Base-by-base conservation (phyloP, 2,888 invertebrate genomes). In the Chymomyza caudatula region DNA sequence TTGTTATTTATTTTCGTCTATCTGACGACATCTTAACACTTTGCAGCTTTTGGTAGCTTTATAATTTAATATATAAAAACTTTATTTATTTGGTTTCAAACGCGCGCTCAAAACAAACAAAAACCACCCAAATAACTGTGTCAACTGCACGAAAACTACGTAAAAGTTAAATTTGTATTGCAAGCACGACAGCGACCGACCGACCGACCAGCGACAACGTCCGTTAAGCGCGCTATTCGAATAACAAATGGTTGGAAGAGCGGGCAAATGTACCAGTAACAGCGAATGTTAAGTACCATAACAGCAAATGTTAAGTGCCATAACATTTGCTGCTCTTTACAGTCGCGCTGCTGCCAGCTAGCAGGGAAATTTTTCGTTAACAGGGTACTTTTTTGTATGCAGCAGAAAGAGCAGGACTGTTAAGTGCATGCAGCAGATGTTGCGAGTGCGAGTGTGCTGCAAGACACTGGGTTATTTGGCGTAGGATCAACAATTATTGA, bases 211-310 rank as follows among this genome's bases (percentile, higher is more conserved):
- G 51, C 67, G 5, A 5, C 8, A 63, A 19, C 29, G 77, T 79
- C 83, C 51, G 23, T 53, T 19, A 11, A 37, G 65, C 37, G 53
- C 64, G 66, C 51, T 67, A 55, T 68, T 74, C 68, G 71, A 63
- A 61, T 69, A 29, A 67, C 63, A 80, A 85, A 69, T 83, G 65
- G 49, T 65, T 78, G 71, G 74, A 74, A 62, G 62, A 70, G 67
- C 44, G 37, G 6, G 6, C 29, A 11, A 69, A 47, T 52, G 15
- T 29, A 44, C 23, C 56, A 58, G 47, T 42, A 52, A 19, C 42
- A 47, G 25, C 19, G 15, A 20, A 37, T 37, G 29, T 37, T 37
- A 37, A 37, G 2, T 37, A 37, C 8, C 29, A 37, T 37, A 11
- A 11, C 29, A 37, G n/a, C n/a, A 8, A 37, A 37, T 37, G 29